Percentiles rank a stretch among this genome's conserved stretches.
Evolutionary conservation across 2,888 invertebrate genomes (phyloP).

Genomic region (Epistrophe eligans): DNA sequence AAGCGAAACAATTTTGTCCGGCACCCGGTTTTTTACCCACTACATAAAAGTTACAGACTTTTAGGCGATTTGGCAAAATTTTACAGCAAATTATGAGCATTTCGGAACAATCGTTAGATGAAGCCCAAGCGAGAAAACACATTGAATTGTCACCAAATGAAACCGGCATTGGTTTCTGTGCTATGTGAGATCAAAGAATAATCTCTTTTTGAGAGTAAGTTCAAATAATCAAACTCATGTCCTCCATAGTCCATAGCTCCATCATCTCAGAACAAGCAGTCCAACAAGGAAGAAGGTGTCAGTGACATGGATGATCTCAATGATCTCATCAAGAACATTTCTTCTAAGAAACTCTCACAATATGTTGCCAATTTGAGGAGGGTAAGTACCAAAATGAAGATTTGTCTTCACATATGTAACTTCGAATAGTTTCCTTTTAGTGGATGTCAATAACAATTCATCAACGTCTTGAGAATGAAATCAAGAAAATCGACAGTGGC

Average conservation of each 20-base stretch:
- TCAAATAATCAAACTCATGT: no score
- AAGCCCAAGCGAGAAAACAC: no score
- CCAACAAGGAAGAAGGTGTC: conserved; percentile 81
- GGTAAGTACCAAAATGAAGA: conserved; percentile 83
- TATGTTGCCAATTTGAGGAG: conserved; percentile 92
- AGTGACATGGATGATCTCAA: conserved; percentile 82
- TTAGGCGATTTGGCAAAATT: no score
- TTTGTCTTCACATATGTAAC: neutral
- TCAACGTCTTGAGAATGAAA: conserved; percentile 89
- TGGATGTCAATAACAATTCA: conserved; percentile 95
- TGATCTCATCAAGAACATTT: conserved; percentile 83
- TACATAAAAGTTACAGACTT: no score
- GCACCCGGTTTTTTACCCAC: no score
- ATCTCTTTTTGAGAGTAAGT: neutral
- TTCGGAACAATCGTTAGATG: no score
- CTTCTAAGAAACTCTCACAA: conserved; percentile 88
- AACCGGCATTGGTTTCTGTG: no score
- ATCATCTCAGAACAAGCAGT: conserved; percentile 81
- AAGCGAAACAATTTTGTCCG: no score
- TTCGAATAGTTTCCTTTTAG: conserved; percentile 82
- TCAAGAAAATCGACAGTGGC: conserved; percentile 88
- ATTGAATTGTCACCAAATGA: no score
- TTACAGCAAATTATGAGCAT: no score
- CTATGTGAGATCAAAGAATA: no score
- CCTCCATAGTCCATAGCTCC: conserved; percentile 75